Conservation (phyloP, 2,113 vertebrate genomes). For the Strigops habroptila region DNA sequence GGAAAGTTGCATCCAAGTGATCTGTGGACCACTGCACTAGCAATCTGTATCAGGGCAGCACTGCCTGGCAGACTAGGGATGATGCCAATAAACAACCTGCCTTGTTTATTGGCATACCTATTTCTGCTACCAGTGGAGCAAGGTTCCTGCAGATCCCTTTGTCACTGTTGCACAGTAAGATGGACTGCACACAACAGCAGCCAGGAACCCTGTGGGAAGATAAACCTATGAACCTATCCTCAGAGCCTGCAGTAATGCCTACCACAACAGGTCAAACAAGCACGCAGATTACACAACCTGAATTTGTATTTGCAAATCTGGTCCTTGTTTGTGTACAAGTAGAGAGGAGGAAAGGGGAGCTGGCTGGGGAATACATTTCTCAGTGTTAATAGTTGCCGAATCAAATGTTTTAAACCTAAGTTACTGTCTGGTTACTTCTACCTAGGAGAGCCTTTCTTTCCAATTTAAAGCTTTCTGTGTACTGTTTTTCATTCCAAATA, state of each 20-base stretch:
- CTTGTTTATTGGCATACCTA: too few relatives aligned
- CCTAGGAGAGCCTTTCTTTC: neutral
- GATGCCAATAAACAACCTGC: neutral
- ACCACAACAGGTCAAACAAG: neutral
- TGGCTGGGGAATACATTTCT: neutral
- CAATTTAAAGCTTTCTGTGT: neutral
- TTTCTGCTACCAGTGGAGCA: neutral
- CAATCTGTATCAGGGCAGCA: neutral
- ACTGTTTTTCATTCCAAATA: neutral
- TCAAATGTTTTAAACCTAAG: neutral
- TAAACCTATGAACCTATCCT: accelerated
- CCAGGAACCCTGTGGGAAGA: neutral
- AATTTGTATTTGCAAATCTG: neutral
- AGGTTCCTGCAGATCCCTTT: neutral
- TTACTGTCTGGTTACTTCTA: neutral
- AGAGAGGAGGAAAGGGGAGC: neutral
- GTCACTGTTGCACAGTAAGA: accelerated
- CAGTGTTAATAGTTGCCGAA: neutral
- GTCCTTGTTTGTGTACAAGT: neutral
- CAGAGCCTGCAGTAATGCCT: neutral
- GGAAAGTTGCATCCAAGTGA: neutral
- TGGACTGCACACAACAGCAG: accelerated
- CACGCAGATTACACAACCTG: neutral
- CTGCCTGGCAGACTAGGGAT: too few relatives aligned
- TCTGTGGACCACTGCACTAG: neutral